Evolutionary conservation across 2,888 invertebrate species (phyloP), one percentile per base, ranked within the genome.

Genomic region (Meloe dianella): DNA sequence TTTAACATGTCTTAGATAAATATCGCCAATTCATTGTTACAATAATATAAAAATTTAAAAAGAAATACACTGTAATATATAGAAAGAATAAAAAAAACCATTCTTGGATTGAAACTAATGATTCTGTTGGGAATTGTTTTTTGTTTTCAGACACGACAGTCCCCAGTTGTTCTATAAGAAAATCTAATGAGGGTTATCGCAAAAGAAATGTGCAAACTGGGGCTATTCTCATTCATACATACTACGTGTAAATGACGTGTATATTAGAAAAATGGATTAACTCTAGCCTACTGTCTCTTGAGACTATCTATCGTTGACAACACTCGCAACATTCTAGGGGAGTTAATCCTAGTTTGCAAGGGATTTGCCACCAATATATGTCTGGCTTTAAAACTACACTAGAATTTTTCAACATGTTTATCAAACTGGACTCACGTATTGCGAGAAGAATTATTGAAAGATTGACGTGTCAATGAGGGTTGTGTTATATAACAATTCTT

Each of bases 251-350:
- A 82, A 82, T 82, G 82, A 82, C 81, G 80, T 81, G 80, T 80
- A 80, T 80, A 82, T 82, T 82, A 81, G 81, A 82, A 82, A 82
- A 82, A 81, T 80, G 82, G 82, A 82, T 82, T 82, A 81, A 78
- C 77, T 78, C 75, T 74, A 71, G 77, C 72, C 78, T 79, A 78
- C 73, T 73, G 71, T 69, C 82, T 79, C 82, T 67, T 66, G 83
- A 80, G 83, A 83, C 79, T 82, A 83, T 83, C 79, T 82, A 83
- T 83, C 82, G 79, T 79, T 79, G 75, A 76, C 79, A 78, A 80
- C 82, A 81, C 80, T 81, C 82, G 74, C 74, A 63, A 71, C 64
- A 71, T 75, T 79, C 78, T 71, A 71, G 72, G 79, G 79, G 79
- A 72, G 41, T 68, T 72, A 67, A 67, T 66, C 73, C 75, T 72